phyloP scores from a whole-genome alignment of 2,888 invertebrate genomes.

The Pimpla rufipes region DNA sequence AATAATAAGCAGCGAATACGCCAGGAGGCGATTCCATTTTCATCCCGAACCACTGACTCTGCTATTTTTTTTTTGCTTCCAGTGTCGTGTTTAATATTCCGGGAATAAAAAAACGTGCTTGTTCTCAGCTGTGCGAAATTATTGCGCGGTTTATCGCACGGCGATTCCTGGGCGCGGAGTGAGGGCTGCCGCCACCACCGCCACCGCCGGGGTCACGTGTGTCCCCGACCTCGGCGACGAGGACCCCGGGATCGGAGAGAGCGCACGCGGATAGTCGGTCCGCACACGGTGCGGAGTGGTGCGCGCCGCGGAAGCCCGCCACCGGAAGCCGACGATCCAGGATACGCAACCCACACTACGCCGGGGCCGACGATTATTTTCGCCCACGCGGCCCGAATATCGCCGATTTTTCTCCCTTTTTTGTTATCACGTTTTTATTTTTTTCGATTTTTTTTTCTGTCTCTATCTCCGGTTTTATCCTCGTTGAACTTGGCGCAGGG shows the following conservation, averaged over 20 bases:
- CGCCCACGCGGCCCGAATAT: slow-evolving; percentile 50
- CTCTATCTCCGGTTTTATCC: not conserved
- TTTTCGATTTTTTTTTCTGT: slow-evolving; percentile 25
- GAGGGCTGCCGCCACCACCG: not conserved
- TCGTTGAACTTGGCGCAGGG: slow-evolving; percentile 19
- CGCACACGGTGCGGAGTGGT: slow-evolving; percentile 27
- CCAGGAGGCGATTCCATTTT: not conserved
- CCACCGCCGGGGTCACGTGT: slow-evolving; percentile 57
- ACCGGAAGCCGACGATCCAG: slow-evolving; percentile 67
- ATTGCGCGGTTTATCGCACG: not conserved
- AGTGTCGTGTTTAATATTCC: not conserved
- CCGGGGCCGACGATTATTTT: slow-evolving; percentile 47
- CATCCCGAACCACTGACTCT: not conserved
- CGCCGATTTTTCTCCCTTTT: slow-evolving; percentile 37
- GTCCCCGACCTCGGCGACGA: slow-evolving; percentile 46
- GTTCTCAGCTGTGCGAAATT: not conserved
- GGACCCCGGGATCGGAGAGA: slow-evolving; percentile 40
- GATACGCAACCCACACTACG: slow-evolving; percentile 49
- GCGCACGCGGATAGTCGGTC: slow-evolving; percentile 46
- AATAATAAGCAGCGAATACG: not conserved
- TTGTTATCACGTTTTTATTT: slow-evolving; percentile 9
- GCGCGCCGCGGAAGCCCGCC: slow-evolving; percentile 57
- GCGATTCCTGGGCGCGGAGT: slow-evolving; percentile 16
- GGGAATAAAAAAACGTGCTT: not conserved
- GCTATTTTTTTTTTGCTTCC: not conserved